Evolutionary conservation across 2,113 vertebrate species (phyloP).

Genomic region (Hemiscyllium ocellatum): DNA sequence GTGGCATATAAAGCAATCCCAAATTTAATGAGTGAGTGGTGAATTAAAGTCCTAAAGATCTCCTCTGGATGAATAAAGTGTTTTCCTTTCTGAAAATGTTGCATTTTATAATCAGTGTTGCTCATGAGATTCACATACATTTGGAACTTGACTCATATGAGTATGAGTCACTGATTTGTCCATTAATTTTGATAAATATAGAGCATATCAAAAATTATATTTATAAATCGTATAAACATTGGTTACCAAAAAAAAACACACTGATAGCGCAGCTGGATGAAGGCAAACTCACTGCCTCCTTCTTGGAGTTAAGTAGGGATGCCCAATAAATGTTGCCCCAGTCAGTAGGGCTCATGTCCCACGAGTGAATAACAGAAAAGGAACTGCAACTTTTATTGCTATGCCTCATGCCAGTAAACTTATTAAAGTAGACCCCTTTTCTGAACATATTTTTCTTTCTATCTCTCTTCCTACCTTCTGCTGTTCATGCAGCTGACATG

Average conservation of each 20-base stretch:
- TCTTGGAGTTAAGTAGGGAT: too few species aligned
- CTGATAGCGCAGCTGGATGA: neutral
- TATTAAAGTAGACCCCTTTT: neutral
- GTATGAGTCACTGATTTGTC: neutral
- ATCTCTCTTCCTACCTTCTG: neutral
- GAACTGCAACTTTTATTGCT: neutral
- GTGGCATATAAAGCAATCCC: conserved; percentile 26
- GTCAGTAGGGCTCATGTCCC: too few species aligned
- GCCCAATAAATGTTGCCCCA: too few species aligned
- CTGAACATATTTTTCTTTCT: neutral
- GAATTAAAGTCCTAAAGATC: conserved; percentile 11
- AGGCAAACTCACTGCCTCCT: neutral
- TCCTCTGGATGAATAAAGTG: conserved; percentile 16
- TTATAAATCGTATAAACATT: neutral
- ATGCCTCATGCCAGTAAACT: neutral
- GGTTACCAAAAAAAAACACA: neutral
- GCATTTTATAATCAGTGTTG: neutral
- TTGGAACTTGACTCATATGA: neutral
- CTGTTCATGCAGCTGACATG: neutral
- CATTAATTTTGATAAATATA: neutral
- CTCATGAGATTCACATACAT: neutral
- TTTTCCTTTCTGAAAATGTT: neutral
- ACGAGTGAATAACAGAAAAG: too few species aligned
- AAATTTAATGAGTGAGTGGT: conserved; percentile 26
- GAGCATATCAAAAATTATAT: neutral